These are phyloP conservation scores for Manis javanica DNA, from an alignment of 2,797 vertebrate species.

Conservation along the genomic window DNA sequence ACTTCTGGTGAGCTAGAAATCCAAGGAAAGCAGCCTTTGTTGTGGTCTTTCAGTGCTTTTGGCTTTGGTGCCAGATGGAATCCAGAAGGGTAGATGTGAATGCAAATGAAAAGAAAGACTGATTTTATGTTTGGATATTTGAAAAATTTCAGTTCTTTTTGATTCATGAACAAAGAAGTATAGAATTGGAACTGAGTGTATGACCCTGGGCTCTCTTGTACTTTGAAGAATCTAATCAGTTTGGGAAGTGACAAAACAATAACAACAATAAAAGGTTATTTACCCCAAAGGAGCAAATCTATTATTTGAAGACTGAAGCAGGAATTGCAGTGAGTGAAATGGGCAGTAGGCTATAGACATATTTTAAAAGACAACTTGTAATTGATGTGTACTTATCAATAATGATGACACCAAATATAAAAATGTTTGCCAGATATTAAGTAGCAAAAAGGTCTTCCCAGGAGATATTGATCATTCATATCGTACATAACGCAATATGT, in stretches of 20 bases:
- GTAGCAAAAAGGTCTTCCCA: neutral
- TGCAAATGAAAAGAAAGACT: constrained; percentile 58
- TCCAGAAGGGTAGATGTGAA: constrained; percentile 71
- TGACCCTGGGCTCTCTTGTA: neutral
- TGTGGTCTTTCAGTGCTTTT: constrained; percentile 72
- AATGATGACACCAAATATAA: neutral
- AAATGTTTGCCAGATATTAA: neutral
- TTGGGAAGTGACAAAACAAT: constrained; percentile 52
- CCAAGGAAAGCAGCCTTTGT: constrained; percentile 70
- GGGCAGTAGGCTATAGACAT: neutral
- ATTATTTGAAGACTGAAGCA: neutral
- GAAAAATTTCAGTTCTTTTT: constrained; percentile 59
- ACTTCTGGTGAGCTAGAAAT: constrained; percentile 58
- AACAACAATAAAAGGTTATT: constrained; percentile 47
- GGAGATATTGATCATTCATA: neutral
- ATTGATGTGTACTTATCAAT: neutral
- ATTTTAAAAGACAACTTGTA: constrained; percentile 41
- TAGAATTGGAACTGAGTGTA: neutral
- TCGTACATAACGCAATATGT: neutral
- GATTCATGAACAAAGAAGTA: constrained; percentile 56
- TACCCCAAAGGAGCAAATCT: neutral
- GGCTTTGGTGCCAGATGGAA: constrained; percentile 74
- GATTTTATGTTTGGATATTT: constrained; percentile 55
- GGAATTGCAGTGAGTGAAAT: neutral
- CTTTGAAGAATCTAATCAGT: neutral